Evolutionary conservation across 2,888 invertebrate species (phyloP), one percentile per base, ranked within the genome.

Genomic region (Branchellion lobata): DNA sequence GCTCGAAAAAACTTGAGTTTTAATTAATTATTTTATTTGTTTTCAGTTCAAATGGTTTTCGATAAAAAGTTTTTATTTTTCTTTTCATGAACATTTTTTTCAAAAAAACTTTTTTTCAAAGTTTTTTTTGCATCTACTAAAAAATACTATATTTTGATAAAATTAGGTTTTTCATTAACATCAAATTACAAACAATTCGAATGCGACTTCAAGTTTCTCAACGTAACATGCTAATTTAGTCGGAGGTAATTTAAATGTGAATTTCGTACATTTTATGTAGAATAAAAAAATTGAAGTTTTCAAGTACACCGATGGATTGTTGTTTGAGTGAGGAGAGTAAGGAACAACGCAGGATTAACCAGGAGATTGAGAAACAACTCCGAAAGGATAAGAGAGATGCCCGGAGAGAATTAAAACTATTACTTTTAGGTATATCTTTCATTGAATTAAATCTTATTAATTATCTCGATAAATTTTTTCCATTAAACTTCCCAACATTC

Each of bases 281-380:
- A 27, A 57, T 77, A 57, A 61, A 72, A 34, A 29, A 5, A 74
- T 33, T 51, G 34, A 36, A 65, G 36, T 57, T 57, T 33, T 34
- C 36, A 73, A 73, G 40, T 18, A 5, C 5, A 57, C n/a, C 3
- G 80, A 98, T 99, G 99, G 96, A 97, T 93, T 99, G 99, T 92
- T 99, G 99, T 92, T 93, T 98, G 91, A 96, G 96, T 90, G 99
- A 99, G 91, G 99, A 99, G 92, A 97, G 97, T 90, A 96, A 97
- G 91, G 99, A 99, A 92, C 99, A 99, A 91, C 98, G 97, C 91
- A 92, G 99, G 90, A 99, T 99, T 90, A 99, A 99, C 91, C 96
- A 98, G 91, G 99, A 99, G 91, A 99, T 99, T 90, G 99, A 99
- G 90, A 93, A 96, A 90, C 98, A 99, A 91, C 92, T 99, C 88